Evolutionary conservation across 1,140 invertebrate species (phyloP).

Genomic region (Aporrectodea caliginosa): DNA sequence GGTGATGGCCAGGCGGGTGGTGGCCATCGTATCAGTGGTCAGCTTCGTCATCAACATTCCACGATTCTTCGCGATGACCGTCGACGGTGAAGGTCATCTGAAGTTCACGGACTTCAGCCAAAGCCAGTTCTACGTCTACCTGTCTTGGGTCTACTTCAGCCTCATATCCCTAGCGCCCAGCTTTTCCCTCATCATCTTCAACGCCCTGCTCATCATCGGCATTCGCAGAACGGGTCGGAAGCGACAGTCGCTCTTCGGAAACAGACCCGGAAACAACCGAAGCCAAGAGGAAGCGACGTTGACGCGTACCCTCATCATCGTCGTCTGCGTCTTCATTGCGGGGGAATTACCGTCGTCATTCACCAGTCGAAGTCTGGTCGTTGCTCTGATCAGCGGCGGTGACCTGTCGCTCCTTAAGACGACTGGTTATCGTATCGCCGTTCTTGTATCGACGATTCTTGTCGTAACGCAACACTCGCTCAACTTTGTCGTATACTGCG

Average conservation of each 20-base stretch:
- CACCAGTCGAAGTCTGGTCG: slow-evolving; percentile 18
- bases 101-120: slow-evolving; percentile 15
- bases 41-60: slow-evolving; percentile 21
- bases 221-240: slow-evolving; percentile 3
- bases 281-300: slow-evolving; percentile 27
- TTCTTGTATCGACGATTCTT: slow-evolving; percentile 22
- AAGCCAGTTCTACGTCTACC: neutral
- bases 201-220: slow-evolving; percentile 27
- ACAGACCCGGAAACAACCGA: neutral
- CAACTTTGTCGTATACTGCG: slow-evolving; percentile 33
- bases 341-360: slow-evolving; percentile 33
- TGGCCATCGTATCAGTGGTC: neutral
- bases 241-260: neutral
- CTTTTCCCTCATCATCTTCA: slow-evolving; percentile 22
- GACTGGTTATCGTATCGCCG: neutral
- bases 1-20: slow-evolving; percentile 7
- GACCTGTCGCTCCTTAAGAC: neutral
- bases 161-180: neutral
- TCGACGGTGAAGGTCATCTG: neutral
- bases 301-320: slow-evolving; percentile 32
- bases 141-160: slow-evolving; percentile 12
- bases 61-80: slow-evolving; percentile 20
- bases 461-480: slow-evolving; percentile 27
- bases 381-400: neutral
- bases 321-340: slow-evolving; percentile 32